Evolutionary conservation across 2,888 invertebrate genomes (phyloP).

Genomic region (Synanthedon myopaeformis): DNA sequence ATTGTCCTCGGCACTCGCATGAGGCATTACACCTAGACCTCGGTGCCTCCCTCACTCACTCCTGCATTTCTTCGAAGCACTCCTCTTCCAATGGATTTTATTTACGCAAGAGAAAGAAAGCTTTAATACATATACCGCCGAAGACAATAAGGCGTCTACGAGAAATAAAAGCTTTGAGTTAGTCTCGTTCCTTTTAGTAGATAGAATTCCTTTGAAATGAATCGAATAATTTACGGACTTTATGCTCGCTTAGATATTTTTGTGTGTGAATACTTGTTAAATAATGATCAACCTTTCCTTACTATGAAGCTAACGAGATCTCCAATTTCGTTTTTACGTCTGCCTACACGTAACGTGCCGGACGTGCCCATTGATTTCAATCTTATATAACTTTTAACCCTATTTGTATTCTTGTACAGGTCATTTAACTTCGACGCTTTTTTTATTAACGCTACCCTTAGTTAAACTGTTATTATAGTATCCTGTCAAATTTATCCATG

Average conservation of each 20-base stretch:
- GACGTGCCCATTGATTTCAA: no score
- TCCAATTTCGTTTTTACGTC: not conserved
- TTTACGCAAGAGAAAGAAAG: conserved; percentile 69
- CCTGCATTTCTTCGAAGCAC: conserved; percentile 53
- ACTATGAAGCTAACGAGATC: not conserved
- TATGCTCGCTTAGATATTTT: conserved; percentile 51
- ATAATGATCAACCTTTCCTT: conserved; percentile 24
- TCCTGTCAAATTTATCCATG: not conserved
- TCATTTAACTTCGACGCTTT: no score
- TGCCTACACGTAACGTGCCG: no score
- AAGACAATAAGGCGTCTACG: conserved; percentile 67
- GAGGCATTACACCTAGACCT: conserved; percentile 64
- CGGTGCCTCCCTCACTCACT: conserved; percentile 21
- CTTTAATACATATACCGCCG: conserved; percentile 65
- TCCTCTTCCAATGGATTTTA: conserved; percentile 60
- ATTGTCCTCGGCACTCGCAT: conserved; percentile 65
- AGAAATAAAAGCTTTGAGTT: conserved; percentile 71
- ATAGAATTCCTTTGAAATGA: conserved; percentile 67
- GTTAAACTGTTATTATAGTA: not conserved
- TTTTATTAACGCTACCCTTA: no score
- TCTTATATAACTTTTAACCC: no score
- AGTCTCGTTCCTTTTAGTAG: conserved; percentile 64
- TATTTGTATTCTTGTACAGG: no score
- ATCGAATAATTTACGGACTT: conserved; percentile 66
- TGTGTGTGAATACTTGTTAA: conserved; percentile 44